A percentile compares a stretch with the other conserved stretches of the same genome.
phyloP scores from a whole-genome alignment of 2,113 vertebrate species.

The Orientallactaga bullata region DNA sequence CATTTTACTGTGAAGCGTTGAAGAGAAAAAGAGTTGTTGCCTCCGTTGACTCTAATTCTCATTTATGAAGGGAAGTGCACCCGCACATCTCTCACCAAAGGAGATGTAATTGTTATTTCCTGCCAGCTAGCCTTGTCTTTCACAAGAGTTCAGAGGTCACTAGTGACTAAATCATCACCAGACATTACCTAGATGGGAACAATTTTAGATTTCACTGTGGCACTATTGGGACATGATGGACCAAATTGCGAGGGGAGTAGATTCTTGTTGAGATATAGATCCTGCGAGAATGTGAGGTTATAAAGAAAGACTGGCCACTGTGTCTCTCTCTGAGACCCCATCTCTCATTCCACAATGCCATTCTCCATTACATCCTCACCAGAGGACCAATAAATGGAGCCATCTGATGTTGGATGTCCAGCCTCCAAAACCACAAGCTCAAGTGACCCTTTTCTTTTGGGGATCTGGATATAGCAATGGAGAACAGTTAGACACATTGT shows the following conservation, averaged over 20 bases:
- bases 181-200: not conserved
- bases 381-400: not conserved
- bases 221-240: not conserved
- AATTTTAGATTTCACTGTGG: not conserved
- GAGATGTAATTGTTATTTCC: conserved; percentile 73
- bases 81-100: conserved; percentile 80
- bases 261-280: not conserved
- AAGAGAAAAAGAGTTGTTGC: conserved; percentile 77
- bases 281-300: too few relatives aligned
- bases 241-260: not conserved
- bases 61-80: conserved; percentile 81
- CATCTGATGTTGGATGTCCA: not conserved
- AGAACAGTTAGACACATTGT: not conserved
- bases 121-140: not conserved
- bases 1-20: conserved; percentile 77
- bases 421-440: not conserved
- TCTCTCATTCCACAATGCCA: not conserved
- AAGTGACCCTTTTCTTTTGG: not conserved
- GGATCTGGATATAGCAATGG: not conserved
- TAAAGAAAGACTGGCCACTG: too few relatives aligned
- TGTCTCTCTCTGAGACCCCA: not conserved
- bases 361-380: too few relatives aligned
- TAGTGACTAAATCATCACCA: not conserved
- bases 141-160: not conserved
- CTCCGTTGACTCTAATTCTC: conserved; percentile 82